Percentiles rank a stretch among this genome's conserved stretches.
phyloP scores from a whole-genome alignment of 2,113 vertebrate genomes.

The Calypte anna region DNA sequence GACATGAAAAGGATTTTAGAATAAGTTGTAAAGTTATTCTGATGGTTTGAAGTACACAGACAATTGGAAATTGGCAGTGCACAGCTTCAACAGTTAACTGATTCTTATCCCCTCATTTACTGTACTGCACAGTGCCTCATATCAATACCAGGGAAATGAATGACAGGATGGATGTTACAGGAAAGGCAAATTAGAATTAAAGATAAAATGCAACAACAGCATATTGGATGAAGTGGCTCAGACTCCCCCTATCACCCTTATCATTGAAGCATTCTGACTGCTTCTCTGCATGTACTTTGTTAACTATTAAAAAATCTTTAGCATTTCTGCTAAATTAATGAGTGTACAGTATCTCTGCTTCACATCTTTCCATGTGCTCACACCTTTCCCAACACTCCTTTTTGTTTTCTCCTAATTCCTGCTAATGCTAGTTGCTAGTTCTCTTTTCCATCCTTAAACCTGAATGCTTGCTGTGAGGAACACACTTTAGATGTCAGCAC shows the following conservation, averaged over 20 bases:
- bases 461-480: not conserved
- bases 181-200: not conserved
- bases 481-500: constrained; percentile 20
- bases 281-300: not conserved
- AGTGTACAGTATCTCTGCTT: not conserved
- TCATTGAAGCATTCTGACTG: not conserved
- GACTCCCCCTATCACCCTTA: not conserved
- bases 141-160: not conserved
- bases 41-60: not conserved
- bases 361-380: not conserved
- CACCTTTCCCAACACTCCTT: not conserved
- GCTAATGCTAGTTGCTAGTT: not conserved
- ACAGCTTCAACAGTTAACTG: not conserved
- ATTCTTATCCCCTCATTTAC: not conserved
- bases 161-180: not conserved
- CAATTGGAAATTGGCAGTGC: not conserved
- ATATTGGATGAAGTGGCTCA: not conserved
- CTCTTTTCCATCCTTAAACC: not conserved
- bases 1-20: not conserved
- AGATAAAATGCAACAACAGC: not conserved
- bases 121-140: not conserved
- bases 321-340: not conserved
- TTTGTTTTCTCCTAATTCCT: not conserved
- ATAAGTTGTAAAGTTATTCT: not conserved
- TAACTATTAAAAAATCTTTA: not conserved